Evolutionary conservation across 2,888 invertebrate species (phyloP).

Genomic region (Saturnia japonica): DNA sequence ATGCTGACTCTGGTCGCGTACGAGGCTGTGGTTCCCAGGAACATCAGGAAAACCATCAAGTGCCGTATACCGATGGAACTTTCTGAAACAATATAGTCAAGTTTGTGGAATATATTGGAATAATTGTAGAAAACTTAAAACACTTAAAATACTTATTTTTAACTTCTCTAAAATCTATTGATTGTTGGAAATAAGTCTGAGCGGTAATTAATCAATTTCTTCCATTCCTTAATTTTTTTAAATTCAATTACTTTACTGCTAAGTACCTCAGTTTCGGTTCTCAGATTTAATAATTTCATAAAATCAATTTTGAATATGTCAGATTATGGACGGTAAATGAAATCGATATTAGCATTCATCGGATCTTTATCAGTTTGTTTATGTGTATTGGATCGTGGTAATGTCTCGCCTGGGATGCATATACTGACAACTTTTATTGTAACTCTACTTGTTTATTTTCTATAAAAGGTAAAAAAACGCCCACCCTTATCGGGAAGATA

Average conservation of each 20-base stretch:
- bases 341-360: not conserved
- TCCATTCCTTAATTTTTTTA: not conserved
- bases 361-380: constrained; percentile 1
- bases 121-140: not conserved
- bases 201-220: not conserved
- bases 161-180: not conserved
- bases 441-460: no score
- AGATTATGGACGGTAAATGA: not conserved
- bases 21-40: constrained; percentile 81
- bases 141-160: not conserved
- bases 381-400: not conserved
- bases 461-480: no score
- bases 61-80: constrained; percentile 82
- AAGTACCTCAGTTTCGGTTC: not conserved
- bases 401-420: not conserved
- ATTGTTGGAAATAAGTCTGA: not conserved
- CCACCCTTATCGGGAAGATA: no score
- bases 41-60: constrained; percentile 80
- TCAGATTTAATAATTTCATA: not conserved
- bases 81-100: constrained; percentile 50
- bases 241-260: not conserved
- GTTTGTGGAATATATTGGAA: not conserved
- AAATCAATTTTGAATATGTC: not conserved
- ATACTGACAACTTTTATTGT: not conserved
- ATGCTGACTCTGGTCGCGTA: constrained; percentile 85